These are phyloP conservation scores for Steinernema khuongi DNA, from an alignment of 1,140 invertebrate species.

Conservation along the genomic window DNA sequence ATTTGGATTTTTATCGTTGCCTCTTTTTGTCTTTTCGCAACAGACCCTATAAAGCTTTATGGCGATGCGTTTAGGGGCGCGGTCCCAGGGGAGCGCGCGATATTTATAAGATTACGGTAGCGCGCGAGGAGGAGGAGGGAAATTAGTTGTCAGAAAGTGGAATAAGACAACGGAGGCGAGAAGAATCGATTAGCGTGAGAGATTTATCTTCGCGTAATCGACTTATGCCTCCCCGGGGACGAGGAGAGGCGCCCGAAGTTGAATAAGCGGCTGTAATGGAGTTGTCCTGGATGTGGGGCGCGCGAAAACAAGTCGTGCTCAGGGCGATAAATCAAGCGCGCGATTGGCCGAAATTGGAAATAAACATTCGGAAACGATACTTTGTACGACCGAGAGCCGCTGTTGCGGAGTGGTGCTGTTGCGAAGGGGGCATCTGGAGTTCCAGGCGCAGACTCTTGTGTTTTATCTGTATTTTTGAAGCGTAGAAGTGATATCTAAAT, in stretches of 20 bases:
- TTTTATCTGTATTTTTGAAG: too few relatives aligned
- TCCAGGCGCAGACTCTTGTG: too few relatives aligned
- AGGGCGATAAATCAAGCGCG: neutral
- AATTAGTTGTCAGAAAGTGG: conserved; percentile 14
- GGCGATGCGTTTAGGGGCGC: too few relatives aligned
- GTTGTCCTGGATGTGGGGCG: neutral
- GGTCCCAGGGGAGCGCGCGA: too few relatives aligned
- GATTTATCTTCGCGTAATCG: conserved; percentile 15
- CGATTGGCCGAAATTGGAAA: conserved; percentile 12
- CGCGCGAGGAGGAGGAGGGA: neutral
- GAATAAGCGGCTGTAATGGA: conserved; percentile 15
- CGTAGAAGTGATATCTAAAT: too few relatives aligned
- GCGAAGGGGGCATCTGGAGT: too few relatives aligned
- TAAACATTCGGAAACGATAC: conserved; percentile 12
- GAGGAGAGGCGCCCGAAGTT: neutral
- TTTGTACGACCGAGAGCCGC: too few relatives aligned
- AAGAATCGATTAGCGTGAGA: conserved; percentile 15
- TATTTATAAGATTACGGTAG: neutral
- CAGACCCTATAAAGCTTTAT: too few relatives aligned
- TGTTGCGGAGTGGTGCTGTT: too few relatives aligned
- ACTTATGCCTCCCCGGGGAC: conserved; percentile 6
- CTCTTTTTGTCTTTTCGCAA: too few relatives aligned
- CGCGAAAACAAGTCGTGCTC: neutral
- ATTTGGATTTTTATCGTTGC: conserved; percentile 6
- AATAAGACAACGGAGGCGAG: neutral